Base-by-base conservation (phyloP, 1,140 invertebrate species). In the Drosophila obscura region DNA sequence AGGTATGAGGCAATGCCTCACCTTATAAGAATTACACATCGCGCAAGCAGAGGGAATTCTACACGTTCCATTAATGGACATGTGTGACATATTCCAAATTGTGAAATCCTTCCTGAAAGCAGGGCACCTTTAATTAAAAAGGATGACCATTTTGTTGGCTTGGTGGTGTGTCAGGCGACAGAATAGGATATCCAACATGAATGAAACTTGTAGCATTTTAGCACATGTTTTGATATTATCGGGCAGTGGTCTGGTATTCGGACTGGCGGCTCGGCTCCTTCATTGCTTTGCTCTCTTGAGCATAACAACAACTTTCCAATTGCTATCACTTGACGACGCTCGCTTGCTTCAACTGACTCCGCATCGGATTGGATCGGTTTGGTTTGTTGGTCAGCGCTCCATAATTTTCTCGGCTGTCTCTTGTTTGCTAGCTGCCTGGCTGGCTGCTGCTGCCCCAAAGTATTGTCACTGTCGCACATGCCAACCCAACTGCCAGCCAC, bases 231-330 rank as follows among this genome's bases (percentile, higher is more conserved):
- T 1, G 35, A 39, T 39, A 39, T 39, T 39, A 39, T 39, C 35
- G 11, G 35, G 4, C 35, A 39, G 35, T 39, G 35, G 35, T 35
- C 19, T 35, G 52, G 52, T 44, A 51, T 51, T 46, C 22, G 60
- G 11, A 5, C 57, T 56, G 19, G 0, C 19, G 19, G 19, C 67
- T 71, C n/a, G 45, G 19, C 67, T 71, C 67, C 65, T 71, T 71
- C 65, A 45, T 66, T 50, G 65, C 4, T 44, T 44, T 41, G 58
- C 73, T 60, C 63, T 73, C 43, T 72, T 66, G 48, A 79, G 76
- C 77, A 73, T 81, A 87, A 75, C 79, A 69, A 85, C 73, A 73
- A 88, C 83, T 88, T 88, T 88, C 83, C 83, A 88, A 88, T 80
- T 69, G 69, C 62, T 45, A 39, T 39, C 44, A 50, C 61, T 26